Evolutionary conservation across 2,888 invertebrate species (phyloP), one percentile per base, ranked within the genome.

Genomic region (Polyommatus icarus): DNA sequence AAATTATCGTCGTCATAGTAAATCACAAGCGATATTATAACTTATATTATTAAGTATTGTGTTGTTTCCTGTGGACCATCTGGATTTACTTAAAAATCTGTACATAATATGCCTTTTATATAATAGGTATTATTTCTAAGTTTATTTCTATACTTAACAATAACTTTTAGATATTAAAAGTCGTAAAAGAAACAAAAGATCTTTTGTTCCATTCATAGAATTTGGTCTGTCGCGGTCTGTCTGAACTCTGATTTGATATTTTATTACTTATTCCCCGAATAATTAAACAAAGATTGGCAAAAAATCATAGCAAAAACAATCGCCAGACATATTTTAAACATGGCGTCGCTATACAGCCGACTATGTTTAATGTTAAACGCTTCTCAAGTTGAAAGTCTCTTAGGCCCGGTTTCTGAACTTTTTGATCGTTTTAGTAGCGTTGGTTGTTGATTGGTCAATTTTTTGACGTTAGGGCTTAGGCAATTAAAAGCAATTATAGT

Each of bases 281-380:
- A 67, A 67, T 67, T 67, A 67, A 67, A 67, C 67, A 67, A 67
- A 67, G 67, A 67, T 67, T 67, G 67, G 29, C 67, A 67, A 32
- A 32, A 67, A 67, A 67, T 67, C 29, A 67, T 67, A 67, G 67
- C 67, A 15, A 67, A 67, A 67, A 67, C 67, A 67, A 67, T 67
- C 67, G 20, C 29, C 67, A 29, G 67, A 4, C 67, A 67, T 3
- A 20, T 61, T 29, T 67, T 29, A 29, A 67, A 29, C 29, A 67
- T 32, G 67, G 29, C 67, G n/a, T 20, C 20, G 24, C 12, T 15
- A 1, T 6, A 61, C 24, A 20, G 61, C 24, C 8, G 20, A 61
- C n/a, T n/a, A 57, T n/a, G 36, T 57, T 10, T 8, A 59, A 57
- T n/a, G 36, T 57, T 10, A 20, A 59, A 20, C 20, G 20, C 10